A percentile compares a stretch with the other conserved stretches of the same genome.
These are phyloP conservation scores for Karalla daura DNA, from an alignment of 2,797 vertebrate genomes.

Conservation along the genomic window DNA sequence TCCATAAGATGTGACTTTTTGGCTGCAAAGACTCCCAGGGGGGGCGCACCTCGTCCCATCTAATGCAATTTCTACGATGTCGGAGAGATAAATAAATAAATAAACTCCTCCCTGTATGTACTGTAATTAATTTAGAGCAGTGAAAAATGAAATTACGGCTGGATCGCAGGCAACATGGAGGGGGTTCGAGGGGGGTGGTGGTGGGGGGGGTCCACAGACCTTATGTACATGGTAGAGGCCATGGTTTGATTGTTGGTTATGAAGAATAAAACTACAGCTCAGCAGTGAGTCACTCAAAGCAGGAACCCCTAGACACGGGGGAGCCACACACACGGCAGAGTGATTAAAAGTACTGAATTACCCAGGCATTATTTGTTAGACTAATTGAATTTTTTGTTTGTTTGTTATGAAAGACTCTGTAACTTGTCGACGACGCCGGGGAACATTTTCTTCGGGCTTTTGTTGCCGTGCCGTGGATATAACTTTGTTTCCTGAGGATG, in stretches of 20 bases:
- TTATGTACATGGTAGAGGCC: constrained; percentile 4
- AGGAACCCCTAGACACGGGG: no score
- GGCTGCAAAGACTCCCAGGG: constrained; percentile 43
- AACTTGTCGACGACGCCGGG: no score
- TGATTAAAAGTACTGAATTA: not conserved
- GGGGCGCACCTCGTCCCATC: constrained; percentile 59
- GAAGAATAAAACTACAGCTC: not conserved
- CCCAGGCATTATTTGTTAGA: not conserved
- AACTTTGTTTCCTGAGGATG: no score
- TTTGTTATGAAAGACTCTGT: not conserved
- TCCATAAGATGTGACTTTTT: constrained; percentile 33
- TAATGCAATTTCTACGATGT: constrained; percentile 75
- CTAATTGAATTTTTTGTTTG: not conserved
- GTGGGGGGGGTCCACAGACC: constrained; percentile 3
- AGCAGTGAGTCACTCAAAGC: not conserved
- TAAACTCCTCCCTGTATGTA: constrained; percentile 51
- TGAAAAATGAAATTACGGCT: constrained; percentile 74
- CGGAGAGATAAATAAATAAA: constrained; percentile 65
- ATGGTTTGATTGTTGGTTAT: constrained; percentile 14
- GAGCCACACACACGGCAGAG: no score
- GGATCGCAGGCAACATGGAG: constrained; percentile 23
- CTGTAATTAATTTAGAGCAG: constrained; percentile 73
- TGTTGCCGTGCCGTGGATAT: no score
- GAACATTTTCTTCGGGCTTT: no score
- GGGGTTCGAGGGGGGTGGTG: constrained; percentile 24